Evolutionary conservation across 2,888 invertebrate genomes (phyloP).

Genomic region (Trissolcus japonicus): DNA sequence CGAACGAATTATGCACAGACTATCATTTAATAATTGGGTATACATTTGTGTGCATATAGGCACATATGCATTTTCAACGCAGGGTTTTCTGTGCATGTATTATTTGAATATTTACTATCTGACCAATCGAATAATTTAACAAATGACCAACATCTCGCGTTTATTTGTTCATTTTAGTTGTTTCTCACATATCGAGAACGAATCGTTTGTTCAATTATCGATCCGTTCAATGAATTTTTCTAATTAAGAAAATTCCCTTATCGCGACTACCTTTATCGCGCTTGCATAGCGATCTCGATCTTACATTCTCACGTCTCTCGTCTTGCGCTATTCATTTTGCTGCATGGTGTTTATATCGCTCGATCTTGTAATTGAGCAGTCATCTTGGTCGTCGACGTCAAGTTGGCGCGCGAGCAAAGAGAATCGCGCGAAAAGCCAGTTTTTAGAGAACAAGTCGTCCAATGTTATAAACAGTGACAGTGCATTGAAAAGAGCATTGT

Average conservation of each 20-base stretch:
- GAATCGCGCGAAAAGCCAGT: conserved; percentile 49
- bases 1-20: conserved; percentile 39
- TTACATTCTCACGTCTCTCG: conserved; percentile 67
- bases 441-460: conserved; percentile 41
- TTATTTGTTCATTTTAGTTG: conserved; percentile 22
- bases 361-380: conserved; percentile 58
- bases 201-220: conserved; percentile 56
- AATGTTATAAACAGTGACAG: conserved; percentile 40
- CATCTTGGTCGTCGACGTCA: conserved; percentile 55
- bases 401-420: conserved; percentile 55
- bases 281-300: conserved; percentile 64
- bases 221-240: no score
- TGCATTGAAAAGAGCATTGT: conserved; percentile 47
- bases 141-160: neutral
- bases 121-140: neutral
- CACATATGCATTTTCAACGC: conserved; percentile 59
- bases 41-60: conserved; percentile 36
- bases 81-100: conserved; percentile 71
- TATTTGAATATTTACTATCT: conserved; percentile 39
- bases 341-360: conserved; percentile 62
- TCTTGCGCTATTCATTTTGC: conserved; percentile 63
- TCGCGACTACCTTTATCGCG: conserved; percentile 66
- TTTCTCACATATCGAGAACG: conserved; percentile 59
- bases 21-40: neutral
- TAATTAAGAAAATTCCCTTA: conserved; percentile 59